Evolutionary conservation across 2,797 vertebrate genomes (phyloP).

Genomic region (Sphenodon punctatus): DNA sequence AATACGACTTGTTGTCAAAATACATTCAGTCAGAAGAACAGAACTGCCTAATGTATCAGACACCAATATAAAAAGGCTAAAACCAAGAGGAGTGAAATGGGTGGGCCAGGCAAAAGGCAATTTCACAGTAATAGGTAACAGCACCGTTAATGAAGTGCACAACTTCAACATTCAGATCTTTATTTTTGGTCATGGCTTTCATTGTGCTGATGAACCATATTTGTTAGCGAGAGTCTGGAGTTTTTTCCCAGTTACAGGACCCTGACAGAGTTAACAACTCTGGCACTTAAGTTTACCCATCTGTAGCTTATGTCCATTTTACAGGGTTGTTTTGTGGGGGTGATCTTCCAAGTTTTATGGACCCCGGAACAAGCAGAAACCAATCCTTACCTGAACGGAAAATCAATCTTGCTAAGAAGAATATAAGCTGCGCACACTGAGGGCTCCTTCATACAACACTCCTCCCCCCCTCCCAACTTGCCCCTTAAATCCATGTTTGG

Average conservation of each 20-base stretch:
- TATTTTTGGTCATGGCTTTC: background rate
- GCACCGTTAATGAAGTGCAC: too few species aligned
- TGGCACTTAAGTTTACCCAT: background rate
- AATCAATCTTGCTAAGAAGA: too few species aligned
- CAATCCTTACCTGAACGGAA: too few species aligned
- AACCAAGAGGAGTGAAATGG: background rate
- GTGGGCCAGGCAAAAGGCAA: background rate
- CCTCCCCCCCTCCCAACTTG: too few species aligned
- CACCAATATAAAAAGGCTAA: background rate
- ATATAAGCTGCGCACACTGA: too few species aligned
- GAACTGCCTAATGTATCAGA: background rate
- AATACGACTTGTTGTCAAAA: too few species aligned
- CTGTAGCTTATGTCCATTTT: too few species aligned
- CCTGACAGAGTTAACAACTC: background rate
- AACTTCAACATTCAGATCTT: too few species aligned
- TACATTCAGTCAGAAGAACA: background rate
- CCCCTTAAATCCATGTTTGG: too few species aligned
- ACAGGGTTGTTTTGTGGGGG: too few species aligned
- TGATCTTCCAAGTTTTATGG: background rate
- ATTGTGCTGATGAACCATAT: too few species aligned
- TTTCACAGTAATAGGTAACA: background rate
- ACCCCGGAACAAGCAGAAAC: background rate
- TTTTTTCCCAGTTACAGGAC: background rate
- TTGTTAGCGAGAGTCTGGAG: background rate
- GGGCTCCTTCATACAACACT: too few species aligned